Evolutionary conservation across 2,113 vertebrate genomes (phyloP), one percentile per base, ranked within the genome.

Genomic region (Mesoclemmys tuberculata): DNA sequence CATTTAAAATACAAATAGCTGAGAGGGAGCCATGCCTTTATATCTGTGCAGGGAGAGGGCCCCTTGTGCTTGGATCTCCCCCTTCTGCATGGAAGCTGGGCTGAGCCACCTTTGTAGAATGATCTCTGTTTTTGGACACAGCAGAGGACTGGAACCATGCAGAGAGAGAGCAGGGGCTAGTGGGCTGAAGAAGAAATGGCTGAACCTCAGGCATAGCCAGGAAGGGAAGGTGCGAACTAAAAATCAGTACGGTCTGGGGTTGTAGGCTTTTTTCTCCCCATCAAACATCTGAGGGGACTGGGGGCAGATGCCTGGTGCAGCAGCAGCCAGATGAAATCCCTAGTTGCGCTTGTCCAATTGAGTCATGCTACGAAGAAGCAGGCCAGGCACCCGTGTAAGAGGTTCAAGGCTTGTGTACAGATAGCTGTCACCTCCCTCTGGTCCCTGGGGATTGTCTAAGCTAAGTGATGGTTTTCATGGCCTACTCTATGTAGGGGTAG

Each of bases 181-280:
- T 1, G 88, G 1, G 1, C 54, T 89, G 31, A n/a, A 84, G 90
- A 18, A 10, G 46, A 1, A 13, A 52, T 21, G 31, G 10, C 90
- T 74, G n/a, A 92, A 9, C 7, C n/a, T 5, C 31, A 82, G 35
- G 4, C 10, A 92, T 64, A 82, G 77, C 82, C 49, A 86, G 49
- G 46, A 83, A 80, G 38, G 80, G 38, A 90, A 92, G 16, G 16
- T 74, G 74, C 88, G 38, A 90, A 88, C 93, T 84, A 80, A 96
- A 97, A 95, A 92, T 88, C 46, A 83, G 84, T 79, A 91, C 8
- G 82, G 1, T 82, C 26, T 27, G 83, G 56, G 64, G 78, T 38
- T 41, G n/a, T 46, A 12, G 8, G 84, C 84, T 92, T 94, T 88
- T 94, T 92, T 90, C 95, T 94, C 95, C 93, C 95, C 81, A 88